Evolutionary conservation across 1,140 invertebrate genomes (phyloP), one percentile per base, ranked within the genome.

Genomic region (Frieseomelitta varia): DNA sequence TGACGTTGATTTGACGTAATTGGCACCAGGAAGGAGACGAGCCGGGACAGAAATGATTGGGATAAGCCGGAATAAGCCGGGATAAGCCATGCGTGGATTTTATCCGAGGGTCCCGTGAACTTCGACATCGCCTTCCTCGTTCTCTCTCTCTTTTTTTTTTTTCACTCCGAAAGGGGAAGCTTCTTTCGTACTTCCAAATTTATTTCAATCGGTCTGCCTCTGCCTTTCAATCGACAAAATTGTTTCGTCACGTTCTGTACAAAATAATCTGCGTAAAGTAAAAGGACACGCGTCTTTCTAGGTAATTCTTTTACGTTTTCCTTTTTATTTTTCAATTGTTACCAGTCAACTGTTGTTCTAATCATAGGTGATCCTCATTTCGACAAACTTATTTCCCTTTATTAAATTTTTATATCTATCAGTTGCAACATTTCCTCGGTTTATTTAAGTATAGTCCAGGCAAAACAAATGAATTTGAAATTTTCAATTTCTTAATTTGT

Each of bases 1-100:
- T 94, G 94, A 94, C 94, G 85, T 94, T 95, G 93, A 95, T 95
- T 94, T 92, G 94, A 90, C 92, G 91, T 95, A 95, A 95, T 95
- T 95, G 94, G 94, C 93, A 94, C 93, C 93, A 93, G 93, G 91
- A 92, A 92, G 90, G 91, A 92, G 90, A 85, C 90, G 91, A 91
- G 82, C 91, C 91, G 89, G 92, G 92, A 83, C 87, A 92, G 91
- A 91, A 94, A 94, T 94, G 94, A 95, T 95, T 94, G 94, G 94
- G 94, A 95, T 95, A 94, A 95, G 94, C 94, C 88, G 91, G 91
- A 90, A 93, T 94, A 93, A 95, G 92, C 94, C 85, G 86, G 93
- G 94, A 95, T 94, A 94, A 95, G 92, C 94, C 79, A 69, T 87
- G 90, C 89, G 90, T 93, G 93, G 93, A 93, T 93, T 91, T 86